Percentiles rank a stretch among this genome's conserved stretches.
Conservation (phyloP, 2,888 invertebrate species). For the Gortyna flavago region DNA sequence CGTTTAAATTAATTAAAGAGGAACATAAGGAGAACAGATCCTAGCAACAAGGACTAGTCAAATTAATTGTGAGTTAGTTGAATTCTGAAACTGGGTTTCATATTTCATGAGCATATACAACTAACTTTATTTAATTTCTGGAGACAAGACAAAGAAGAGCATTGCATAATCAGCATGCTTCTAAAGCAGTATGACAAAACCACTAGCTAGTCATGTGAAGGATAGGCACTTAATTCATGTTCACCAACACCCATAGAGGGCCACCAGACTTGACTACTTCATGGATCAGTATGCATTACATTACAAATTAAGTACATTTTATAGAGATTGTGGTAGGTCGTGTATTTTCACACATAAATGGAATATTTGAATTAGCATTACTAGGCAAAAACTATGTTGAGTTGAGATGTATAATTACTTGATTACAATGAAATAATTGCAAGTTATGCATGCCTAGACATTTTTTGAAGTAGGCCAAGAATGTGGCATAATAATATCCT, state of each 20-base stretch:
- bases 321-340: conserved; percentile 6
- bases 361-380: conserved; percentile 25
- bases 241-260: too few relatives aligned
- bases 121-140: neutral
- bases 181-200: neutral
- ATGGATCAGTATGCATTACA: neutral
- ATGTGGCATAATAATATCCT: neutral
- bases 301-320: conserved; percentile 15
- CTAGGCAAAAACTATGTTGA: conserved; percentile 11
- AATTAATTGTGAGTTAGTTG: neutral
- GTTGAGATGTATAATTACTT: conserved; percentile 24
- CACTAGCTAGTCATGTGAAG: neutral
- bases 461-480: neutral
- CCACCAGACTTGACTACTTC: neutral
- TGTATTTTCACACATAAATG: neutral
- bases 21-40: neutral
- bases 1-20: neutral
- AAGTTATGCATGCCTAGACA: neutral
- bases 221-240: neutral
- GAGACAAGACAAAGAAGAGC: neutral
- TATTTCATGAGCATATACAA: neutral
- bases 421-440: conserved; percentile 10
- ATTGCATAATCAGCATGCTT: neutral
- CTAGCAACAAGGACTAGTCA: neutral
- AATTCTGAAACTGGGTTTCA: neutral